Percentiles rank a stretch among this genome's conserved stretches.
These are phyloP conservation scores for Chlorops oryzae DNA, from an alignment of 1,140 invertebrate species.

Conservation along the genomic window DNA sequence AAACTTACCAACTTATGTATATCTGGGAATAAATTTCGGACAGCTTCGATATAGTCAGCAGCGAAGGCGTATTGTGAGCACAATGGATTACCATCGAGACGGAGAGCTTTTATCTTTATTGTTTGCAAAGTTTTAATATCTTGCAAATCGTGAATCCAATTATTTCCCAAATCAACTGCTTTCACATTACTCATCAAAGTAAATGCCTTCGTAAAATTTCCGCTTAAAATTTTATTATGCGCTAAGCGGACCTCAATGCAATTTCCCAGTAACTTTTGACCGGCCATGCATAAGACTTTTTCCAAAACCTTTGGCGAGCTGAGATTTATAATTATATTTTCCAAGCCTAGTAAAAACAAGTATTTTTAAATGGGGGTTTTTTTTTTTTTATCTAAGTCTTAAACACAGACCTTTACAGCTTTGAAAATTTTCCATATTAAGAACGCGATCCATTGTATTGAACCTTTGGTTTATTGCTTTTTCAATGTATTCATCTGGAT, in stretches of 20 bases:
- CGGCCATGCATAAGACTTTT: constrained; percentile 20
- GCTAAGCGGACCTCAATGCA: constrained; percentile 29
- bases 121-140: constrained; percentile 18
- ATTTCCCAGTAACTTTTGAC: constrained; percentile 24
- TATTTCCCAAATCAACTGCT: constrained; percentile 31
- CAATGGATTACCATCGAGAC: constrained; percentile 50
- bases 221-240: constrained; percentile 27
- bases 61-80: constrained; percentile 48
- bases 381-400: not conserved
- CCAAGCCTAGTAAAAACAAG: constrained; percentile 10
- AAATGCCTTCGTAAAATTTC: constrained; percentile 16
- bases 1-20: constrained; percentile 24
- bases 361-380: not conserved
- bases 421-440: constrained; percentile 32
- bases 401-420: constrained; percentile 10
- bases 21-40: constrained; percentile 47
- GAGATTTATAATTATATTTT: constrained; percentile 28
- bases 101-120: constrained; percentile 33
- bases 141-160: constrained; percentile 31
- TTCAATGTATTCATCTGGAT: constrained; percentile 24
- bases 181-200: constrained; percentile 24
- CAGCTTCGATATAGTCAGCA: constrained; percentile 46
- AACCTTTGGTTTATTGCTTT: constrained; percentile 25
- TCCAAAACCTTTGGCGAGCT: constrained; percentile 22
- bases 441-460: constrained; percentile 23